phyloP scores from a whole-genome alignment of 2,888 invertebrate genomes.

The Nomada hirtipes region DNA sequence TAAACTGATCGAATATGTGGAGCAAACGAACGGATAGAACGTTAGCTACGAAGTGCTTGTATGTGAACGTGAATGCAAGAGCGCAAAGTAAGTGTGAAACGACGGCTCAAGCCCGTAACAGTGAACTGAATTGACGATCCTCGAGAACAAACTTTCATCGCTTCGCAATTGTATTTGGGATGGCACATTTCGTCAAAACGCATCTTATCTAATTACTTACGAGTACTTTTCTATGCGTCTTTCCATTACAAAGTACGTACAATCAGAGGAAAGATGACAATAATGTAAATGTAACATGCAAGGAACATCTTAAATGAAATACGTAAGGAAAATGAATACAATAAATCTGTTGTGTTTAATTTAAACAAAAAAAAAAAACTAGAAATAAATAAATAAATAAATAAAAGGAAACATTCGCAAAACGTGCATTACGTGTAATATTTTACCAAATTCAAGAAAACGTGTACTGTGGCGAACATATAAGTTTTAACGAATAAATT shows the following conservation, averaged over 20 bases:
- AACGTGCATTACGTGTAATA: constrained; percentile 54
- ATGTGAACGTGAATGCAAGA: too few relatives aligned
- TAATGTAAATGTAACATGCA: constrained; percentile 56
- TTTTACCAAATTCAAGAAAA: constrained; percentile 33
- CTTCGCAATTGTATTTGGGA: constrained; percentile 3
- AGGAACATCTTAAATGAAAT: constrained; percentile 11
- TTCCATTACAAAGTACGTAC: constrained; percentile 57
- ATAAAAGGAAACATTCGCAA: constrained; percentile 45
- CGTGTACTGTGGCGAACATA: constrained; percentile 19
- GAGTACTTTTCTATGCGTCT: constrained; percentile 62
- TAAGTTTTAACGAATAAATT: constrained; percentile 42
- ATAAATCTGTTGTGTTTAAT: constrained; percentile 8
- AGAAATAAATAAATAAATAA: not conserved
- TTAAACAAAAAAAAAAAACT: constrained; percentile 11
- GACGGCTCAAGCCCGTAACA: too few relatives aligned
- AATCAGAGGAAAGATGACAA: constrained; percentile 46
- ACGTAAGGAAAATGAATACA: not conserved
- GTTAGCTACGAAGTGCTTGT: constrained; percentile 7
- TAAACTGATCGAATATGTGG: not conserved
- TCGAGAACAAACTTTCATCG: constrained; percentile 10
- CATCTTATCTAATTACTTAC: constrained; percentile 67
- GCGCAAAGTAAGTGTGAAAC: too few relatives aligned
- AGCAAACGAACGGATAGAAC: not conserved
- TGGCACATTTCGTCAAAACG: constrained; percentile 19
- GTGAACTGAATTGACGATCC: not conserved